These are phyloP conservation scores for Hydropsyche tenuis DNA, from an alignment of 1,140 invertebrate species.

Conservation along the genomic window DNA sequence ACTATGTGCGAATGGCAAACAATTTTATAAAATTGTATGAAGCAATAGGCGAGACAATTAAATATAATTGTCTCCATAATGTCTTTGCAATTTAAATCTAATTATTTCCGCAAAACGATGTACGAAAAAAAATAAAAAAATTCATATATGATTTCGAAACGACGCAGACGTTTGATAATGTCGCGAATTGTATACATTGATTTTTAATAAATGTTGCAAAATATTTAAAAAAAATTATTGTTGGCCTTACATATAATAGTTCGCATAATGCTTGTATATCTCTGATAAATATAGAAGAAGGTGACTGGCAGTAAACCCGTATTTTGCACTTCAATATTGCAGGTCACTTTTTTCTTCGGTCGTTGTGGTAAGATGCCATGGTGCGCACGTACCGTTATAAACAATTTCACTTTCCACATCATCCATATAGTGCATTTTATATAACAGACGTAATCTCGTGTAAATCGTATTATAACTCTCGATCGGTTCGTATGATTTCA, in stretches of 20 bases:
- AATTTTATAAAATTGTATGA: neutral
- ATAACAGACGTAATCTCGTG: neutral
- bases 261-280: neutral
- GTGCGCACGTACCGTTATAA: neutral
- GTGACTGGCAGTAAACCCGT: constrained; percentile 16
- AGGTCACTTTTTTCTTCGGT: constrained; percentile 10
- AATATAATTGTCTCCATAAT: too few species aligned
- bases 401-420: constrained; percentile 18
- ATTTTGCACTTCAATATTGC: constrained; percentile 28
- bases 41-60: neutral
- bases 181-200: too few species aligned
- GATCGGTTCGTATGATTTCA: too few species aligned
- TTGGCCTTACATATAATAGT: too few species aligned
- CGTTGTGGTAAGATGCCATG: neutral
- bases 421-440: neutral
- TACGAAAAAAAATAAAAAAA: neutral
- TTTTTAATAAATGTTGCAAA: too few species aligned
- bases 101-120: too few species aligned
- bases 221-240: too few species aligned
- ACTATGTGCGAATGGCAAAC: neutral
- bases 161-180: too few species aligned
- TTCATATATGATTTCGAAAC: neutral
- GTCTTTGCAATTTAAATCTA: too few species aligned
- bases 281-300: neutral
- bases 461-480: too few species aligned